phyloP scores from a whole-genome alignment of 1,140 invertebrate genomes.

The Aphaenogaster floridana region DNA sequence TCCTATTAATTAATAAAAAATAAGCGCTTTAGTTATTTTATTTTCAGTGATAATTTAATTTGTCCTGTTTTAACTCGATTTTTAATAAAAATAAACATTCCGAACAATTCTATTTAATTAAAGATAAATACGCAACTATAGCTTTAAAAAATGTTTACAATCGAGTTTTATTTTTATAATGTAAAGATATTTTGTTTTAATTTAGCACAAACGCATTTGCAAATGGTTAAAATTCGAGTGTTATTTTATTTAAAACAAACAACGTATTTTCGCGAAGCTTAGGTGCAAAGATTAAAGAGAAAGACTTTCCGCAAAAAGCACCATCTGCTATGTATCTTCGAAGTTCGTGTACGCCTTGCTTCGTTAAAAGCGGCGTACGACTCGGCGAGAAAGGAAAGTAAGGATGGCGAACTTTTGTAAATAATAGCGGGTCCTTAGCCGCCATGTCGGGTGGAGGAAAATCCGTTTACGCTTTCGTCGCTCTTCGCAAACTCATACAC shows the following conservation, averaged over 20 bases:
- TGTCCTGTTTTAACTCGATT: background rate
- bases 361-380: slow-evolving; percentile 53
- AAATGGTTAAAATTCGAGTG: background rate
- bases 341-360: slow-evolving; percentile 30
- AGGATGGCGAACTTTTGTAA: slow-evolving; percentile 66
- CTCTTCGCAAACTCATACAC: slow-evolving; percentile 56
- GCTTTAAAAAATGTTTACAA: background rate
- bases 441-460: slow-evolving; percentile 58
- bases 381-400: slow-evolving; percentile 45
- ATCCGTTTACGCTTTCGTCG: slow-evolving; percentile 67
- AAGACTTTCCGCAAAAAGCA: slow-evolving; percentile 49
- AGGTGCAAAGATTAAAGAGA: slow-evolving; percentile 45
- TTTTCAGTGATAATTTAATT: slow-evolving; percentile 22
- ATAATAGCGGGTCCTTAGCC: slow-evolving; percentile 69
- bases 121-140: slow-evolving; percentile 15
- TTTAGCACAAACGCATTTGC: background rate
- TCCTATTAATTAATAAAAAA: slow-evolving; percentile 23
- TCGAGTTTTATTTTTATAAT: background rate
- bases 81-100: background rate
- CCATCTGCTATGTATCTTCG: background rate
- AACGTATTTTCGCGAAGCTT: background rate
- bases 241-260: background rate
- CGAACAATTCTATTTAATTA: background rate
- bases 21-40: background rate
- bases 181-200: background rate